Conservation (phyloP, 2,797 vertebrate species). For the Cuniculus paca region DNA sequence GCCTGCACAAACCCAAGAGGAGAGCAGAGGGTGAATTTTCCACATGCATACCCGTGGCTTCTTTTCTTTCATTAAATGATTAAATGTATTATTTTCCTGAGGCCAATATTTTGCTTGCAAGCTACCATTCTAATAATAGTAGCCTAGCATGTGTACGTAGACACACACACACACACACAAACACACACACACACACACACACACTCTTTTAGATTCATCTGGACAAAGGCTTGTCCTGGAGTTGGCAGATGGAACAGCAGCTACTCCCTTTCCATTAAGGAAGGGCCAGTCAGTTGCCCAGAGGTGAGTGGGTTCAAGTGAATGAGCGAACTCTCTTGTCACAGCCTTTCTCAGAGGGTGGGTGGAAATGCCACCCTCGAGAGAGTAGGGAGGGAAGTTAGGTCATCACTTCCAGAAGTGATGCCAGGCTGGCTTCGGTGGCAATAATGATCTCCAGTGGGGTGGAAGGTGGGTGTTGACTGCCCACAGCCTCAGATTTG, state of each 20-base stretch:
- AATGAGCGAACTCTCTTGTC: neutral
- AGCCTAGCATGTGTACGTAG: neutral
- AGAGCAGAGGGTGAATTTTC: neutral
- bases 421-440: conserved; percentile 16
- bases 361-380: neutral
- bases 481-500: neutral
- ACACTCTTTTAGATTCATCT: neutral
- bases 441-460: neutral
- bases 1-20: conserved; percentile 88
- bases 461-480: neutral
- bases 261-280: neutral
- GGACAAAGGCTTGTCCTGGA: neutral
- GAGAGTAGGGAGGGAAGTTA: neutral
- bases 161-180: neutral
- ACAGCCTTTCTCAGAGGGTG: conserved; percentile 24
- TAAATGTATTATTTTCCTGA: neutral
- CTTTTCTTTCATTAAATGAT: neutral
- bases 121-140: neutral
- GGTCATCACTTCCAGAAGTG: neutral
- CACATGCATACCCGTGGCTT: accelerated
- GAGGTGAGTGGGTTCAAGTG: neutral
- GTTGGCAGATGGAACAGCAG: neutral
- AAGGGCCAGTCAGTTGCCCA: neutral
- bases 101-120: conserved; percentile 38
- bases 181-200: neutral